Evolutionary conservation across 2,113 vertebrate genomes (phyloP).

Genomic region (Ammodytes dubius): DNA sequence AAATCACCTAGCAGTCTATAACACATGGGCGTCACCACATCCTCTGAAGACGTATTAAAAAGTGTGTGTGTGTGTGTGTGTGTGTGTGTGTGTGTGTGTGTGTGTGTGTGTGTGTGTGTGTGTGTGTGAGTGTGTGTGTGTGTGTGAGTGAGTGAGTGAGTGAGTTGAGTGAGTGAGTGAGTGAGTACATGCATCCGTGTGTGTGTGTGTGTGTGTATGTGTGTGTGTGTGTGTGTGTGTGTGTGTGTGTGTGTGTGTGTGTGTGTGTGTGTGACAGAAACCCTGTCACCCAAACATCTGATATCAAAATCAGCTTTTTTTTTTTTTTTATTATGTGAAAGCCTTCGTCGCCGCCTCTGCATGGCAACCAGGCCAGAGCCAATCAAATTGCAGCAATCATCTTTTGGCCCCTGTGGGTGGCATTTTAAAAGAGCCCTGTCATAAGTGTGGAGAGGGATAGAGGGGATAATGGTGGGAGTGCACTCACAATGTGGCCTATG

Average conservation of each 20-base stretch:
- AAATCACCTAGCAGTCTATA: slow-evolving; percentile 51
- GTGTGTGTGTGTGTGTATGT: too few relatives aligned
- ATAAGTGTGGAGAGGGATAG: slow-evolving; percentile 35
- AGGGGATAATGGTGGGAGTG: slow-evolving; percentile 36
- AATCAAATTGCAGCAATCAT: slow-evolving; percentile 43
- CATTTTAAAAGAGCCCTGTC: slow-evolving; percentile 33
- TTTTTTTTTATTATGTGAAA: neutral
- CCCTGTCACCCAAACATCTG: too few relatives aligned
- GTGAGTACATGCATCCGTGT: too few relatives aligned
- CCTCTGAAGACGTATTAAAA: slow-evolving; percentile 31
- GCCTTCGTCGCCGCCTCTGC: slow-evolving; percentile 25
- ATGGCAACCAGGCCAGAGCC: slow-evolving; percentile 68
- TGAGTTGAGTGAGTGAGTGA: too few relatives aligned
- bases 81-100: too few relatives aligned
- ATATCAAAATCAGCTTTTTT: slow-evolving; percentile 10
- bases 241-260: too few relatives aligned
- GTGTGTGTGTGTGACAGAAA: too few relatives aligned
- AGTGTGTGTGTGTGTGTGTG: too few relatives aligned
- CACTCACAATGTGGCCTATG: slow-evolving; percentile 29
- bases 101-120: too few relatives aligned
- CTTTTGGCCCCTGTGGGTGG: slow-evolving; percentile 56
- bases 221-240: too few relatives aligned
- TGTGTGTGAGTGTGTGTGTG: too few relatives aligned
- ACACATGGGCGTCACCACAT: slow-evolving; percentile 39
- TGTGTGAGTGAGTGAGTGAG: too few relatives aligned